Evolutionary conservation across 2,888 invertebrate species (phyloP), one percentile per base, ranked within the genome.

Genomic region (Argynnis bischoffii): DNA sequence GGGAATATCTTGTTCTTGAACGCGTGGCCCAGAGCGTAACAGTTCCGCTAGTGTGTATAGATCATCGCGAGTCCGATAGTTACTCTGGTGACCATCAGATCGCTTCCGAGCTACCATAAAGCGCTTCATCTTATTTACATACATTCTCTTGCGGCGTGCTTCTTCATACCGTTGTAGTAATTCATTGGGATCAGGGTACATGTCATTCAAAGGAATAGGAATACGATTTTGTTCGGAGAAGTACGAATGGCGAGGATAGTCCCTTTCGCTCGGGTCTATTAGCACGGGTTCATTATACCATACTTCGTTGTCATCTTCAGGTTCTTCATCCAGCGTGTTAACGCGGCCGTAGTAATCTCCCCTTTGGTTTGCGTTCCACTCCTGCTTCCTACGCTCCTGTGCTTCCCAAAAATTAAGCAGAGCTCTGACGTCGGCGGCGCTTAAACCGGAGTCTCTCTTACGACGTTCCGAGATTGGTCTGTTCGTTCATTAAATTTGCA

Each of bases 61-160:
- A 76, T 94, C 94, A 72, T 94, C 94, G 54, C 93, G 91, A 71
- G 93, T 90, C 69, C 92, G 79, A 77, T 91, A 92, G 77, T 80
- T 86, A 70, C 89, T 90, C 77, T 91, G 91, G 74, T 86, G 90
- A 78, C 86, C 80, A 64, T 91, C 92, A 0, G 93, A 89, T 6
- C 91, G 90, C 81, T 94, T 94, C 77, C 93, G 91, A 26, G 94
- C 93, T 0, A 95, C 94, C 94, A 94, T 94, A 79, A 94, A 95
- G 51, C 94, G 89, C 81, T 95, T 95, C 82, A 92, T 81, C 75
- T 91, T 92, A 76, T 90, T 92, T 8, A 88, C 87, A 73, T 93
- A 93, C 72, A 90, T 88, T 74, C 92, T 84, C 77, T 93, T 93
- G 75, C 92, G 93, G 57, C 92, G 92, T 48, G 85, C 90, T 72